Conservation (phyloP, 2,797 vertebrate species). For the Antrozous pallidus region DNA sequence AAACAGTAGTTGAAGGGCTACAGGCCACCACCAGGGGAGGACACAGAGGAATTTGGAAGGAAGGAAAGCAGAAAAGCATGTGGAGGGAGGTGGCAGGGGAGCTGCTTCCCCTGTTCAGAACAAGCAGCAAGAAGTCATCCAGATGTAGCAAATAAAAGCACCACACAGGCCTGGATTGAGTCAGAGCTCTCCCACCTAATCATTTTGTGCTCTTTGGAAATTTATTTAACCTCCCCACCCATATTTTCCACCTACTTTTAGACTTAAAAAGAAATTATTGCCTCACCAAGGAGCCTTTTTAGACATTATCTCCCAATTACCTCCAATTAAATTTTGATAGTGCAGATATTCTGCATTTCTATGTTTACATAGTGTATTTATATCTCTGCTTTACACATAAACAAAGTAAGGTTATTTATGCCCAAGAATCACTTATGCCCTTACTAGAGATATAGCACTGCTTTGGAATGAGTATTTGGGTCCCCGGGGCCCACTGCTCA, state of each 20-base stretch:
- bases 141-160: neutral
- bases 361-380: neutral
- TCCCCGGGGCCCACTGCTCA: neutral
- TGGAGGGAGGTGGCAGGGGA: neutral
- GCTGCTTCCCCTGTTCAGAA: neutral
- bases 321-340: neutral
- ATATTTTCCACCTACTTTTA: neutral
- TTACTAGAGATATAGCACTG: neutral
- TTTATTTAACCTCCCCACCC: neutral
- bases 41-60: neutral
- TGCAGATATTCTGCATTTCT: neutral
- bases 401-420: neutral
- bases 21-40: neutral
- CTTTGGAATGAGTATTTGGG: neutral
- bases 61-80: neutral
- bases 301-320: neutral
- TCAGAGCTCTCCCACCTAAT: too few relatives aligned
- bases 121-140: fast-evolving
- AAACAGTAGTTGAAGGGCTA: neutral
- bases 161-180: neutral
- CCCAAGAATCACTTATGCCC: neutral
- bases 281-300: neutral
- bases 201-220: neutral
- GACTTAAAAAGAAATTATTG: neutral
- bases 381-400: neutral